Evolutionary conservation across 2,888 invertebrate species (phyloP), one percentile per base, ranked within the genome.

Genomic region (Platyscelio sp.): DNA sequence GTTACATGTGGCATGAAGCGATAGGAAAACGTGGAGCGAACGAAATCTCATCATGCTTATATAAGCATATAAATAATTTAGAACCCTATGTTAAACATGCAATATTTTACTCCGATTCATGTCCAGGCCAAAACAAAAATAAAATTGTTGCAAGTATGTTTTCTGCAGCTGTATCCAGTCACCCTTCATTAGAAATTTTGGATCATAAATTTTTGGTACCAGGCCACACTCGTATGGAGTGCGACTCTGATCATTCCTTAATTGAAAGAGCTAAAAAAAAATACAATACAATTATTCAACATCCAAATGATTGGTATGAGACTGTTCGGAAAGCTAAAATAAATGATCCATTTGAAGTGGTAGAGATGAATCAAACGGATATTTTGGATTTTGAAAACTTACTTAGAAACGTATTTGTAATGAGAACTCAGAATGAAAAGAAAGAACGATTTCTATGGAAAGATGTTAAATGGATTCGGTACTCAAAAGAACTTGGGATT

Each of bases 1-100:
- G 90, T 71, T 90, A 82, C 54, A 91, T 90, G 90, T 92, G 91
- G 88, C 86, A 90, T 72, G 90, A 91, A 81, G 85, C 80, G 15
- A 77, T 86, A n/a, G 87, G 87, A 49, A 85, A 77, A 33, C 76
- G 89, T 79, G 89, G 89, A 15, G 87, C 86, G 27, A 89, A 90
- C 58, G 83, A 91, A 77, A 90, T 91, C 43, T 88, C 86, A n/a
- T 88, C 86, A 33, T 88, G 87, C 83, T 43, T 88, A 27, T 86
- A 83, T 46, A 26, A 87, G 38, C 82, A 83, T 71, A n/a, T 88
- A 33, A 58, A 82, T 27, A 24, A 33, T 46, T 29, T 87, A 18
- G 46, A 68, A 54, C 63, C 63, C 40, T 54, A 68, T 13, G 72
- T 83, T 9, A 60, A 58, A 13, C 38, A 80, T 40, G 76, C 88